These are phyloP conservation scores for Phrynosoma blainvillii DNA, from an alignment of 2,113 vertebrate genomes.

Conservation along the genomic window DNA sequence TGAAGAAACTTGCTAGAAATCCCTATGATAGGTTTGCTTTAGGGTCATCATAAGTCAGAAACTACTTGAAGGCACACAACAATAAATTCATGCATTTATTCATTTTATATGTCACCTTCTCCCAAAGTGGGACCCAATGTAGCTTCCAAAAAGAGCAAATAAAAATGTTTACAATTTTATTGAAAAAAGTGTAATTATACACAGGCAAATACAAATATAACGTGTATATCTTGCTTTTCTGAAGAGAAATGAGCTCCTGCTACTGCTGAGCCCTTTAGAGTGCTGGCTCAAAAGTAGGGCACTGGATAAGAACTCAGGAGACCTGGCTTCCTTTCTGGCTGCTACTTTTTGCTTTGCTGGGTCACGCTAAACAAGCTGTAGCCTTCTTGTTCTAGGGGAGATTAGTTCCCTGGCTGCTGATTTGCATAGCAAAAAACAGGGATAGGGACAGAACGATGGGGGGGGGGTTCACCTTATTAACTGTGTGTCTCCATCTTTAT, in stretches of 20 bases:
- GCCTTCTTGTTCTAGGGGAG: background rate
- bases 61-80: too few species aligned
- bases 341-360: background rate
- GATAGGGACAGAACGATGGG: background rate
- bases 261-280: background rate
- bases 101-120: too few species aligned
- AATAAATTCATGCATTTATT: too few species aligned
- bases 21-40: too few species aligned
- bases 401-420: background rate
- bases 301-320: background rate
- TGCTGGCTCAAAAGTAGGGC: background rate
- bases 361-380: background rate
- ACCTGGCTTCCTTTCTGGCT: background rate
- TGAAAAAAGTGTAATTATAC: too few species aligned
- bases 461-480: background rate
- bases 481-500: background rate
- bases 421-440: background rate
- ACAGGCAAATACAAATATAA: background rate
- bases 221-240: background rate
- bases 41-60: too few species aligned
- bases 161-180: too few species aligned
- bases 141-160: too few species aligned
- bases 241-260: background rate
- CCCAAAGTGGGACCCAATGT: too few species aligned
- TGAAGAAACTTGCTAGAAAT: too few species aligned